Conservation (phyloP, 2,888 invertebrate genomes). For the Sepiola atlantica region DNA sequence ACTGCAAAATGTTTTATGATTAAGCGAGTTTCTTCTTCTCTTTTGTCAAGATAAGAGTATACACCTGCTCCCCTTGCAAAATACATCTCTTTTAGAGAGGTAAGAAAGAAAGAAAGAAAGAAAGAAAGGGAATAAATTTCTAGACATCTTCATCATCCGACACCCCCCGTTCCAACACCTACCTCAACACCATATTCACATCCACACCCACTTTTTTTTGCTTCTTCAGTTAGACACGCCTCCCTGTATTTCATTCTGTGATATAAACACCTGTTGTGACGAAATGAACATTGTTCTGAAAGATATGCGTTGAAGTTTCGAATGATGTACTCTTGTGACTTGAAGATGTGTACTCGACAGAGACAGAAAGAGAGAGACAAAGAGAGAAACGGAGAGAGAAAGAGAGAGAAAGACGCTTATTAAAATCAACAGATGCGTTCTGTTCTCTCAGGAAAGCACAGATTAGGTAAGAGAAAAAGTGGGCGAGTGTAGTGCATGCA, state of each 20-base stretch:
- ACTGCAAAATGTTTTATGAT: not conserved
- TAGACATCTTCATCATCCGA: not conserved
- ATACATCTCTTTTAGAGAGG: no score
- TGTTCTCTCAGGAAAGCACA: no score
- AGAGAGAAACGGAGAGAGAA: not conserved
- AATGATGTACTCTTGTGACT: not conserved
- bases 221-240: not conserved
- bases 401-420: not conserved
- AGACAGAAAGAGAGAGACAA: not conserved
- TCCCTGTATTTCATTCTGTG: not conserved
- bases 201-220: not conserved
- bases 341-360: not conserved
- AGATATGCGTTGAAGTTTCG: not conserved
- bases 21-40: not conserved
- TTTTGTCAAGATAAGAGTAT: not conserved
- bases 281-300: not conserved
- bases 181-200: not conserved
- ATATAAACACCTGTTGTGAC: not conserved
- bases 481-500: no score
- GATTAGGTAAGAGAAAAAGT: no score
- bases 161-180: not conserved
- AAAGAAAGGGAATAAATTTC: not conserved
- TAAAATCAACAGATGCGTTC: no score
- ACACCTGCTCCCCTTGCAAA: not conserved
- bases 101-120: no score